Conservation (phyloP, 2,888 invertebrate species). For the Camponotus fellah region DNA sequence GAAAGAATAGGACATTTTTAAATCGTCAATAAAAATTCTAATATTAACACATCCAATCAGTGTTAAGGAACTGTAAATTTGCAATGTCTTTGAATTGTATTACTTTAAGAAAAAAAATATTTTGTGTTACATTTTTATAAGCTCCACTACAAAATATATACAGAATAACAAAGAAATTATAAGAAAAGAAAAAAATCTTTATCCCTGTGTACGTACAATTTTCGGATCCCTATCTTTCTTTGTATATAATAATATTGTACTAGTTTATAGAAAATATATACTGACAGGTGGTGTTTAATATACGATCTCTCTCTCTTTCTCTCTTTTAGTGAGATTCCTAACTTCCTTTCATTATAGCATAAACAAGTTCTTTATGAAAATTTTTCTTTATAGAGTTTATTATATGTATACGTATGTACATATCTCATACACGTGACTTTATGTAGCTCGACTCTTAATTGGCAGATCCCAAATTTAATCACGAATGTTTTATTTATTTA, state of each 20-base stretch:
- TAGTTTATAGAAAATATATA: slow-evolving; percentile 84
- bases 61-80: slow-evolving; percentile 82
- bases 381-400: neutral
- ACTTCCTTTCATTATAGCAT: slow-evolving; percentile 50
- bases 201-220: slow-evolving; percentile 83
- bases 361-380: slow-evolving; percentile 21
- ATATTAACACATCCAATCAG: slow-evolving; percentile 73
- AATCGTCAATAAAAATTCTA: slow-evolving; percentile 73
- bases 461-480: no score
- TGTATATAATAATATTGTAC: slow-evolving; percentile 84
- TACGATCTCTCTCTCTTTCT: slow-evolving; percentile 50
- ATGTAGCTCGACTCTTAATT: no score
- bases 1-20: slow-evolving; percentile 67
- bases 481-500: no score
- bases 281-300: slow-evolving; percentile 84
- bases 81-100: slow-evolving; percentile 84
- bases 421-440: no score
- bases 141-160: slow-evolving; percentile 83
- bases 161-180: slow-evolving; percentile 79
- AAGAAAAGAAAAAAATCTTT: slow-evolving; percentile 72
- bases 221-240: slow-evolving; percentile 84
- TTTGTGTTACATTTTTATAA: slow-evolving; percentile 86
- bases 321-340: slow-evolving; percentile 62
- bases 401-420: no score
- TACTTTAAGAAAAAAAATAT: slow-evolving; percentile 84